Conservation (phyloP, 2,888 invertebrate genomes). For the Pachycephus smyrnensis region DNA sequence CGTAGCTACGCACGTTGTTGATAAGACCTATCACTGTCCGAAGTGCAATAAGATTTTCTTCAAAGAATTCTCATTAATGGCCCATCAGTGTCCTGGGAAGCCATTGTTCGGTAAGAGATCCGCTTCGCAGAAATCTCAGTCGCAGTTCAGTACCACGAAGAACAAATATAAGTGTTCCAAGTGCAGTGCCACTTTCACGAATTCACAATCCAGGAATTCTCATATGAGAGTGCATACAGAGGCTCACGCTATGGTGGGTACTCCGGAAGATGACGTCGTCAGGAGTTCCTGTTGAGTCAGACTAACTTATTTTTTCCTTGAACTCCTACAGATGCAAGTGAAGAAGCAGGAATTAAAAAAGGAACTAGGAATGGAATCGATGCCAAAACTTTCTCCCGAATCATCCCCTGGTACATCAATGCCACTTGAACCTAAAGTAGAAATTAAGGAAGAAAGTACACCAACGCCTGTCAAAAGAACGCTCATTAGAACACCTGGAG, state of each 20-base stretch:
- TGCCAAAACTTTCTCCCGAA: slow-evolving; percentile 48
- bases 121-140: slow-evolving; percentile 30
- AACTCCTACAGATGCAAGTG: slow-evolving; percentile 25
- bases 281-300: background rate
- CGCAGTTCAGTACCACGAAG: slow-evolving; percentile 33
- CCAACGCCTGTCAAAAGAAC: slow-evolving; percentile 54
- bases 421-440: slow-evolving; percentile 46
- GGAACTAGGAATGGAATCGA: slow-evolving; percentile 39
- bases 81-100: slow-evolving; percentile 49
- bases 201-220: slow-evolving; percentile 49
- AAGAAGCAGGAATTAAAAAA: slow-evolving; percentile 31
- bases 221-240: slow-evolving; percentile 49
- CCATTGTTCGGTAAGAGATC: slow-evolving; percentile 36
- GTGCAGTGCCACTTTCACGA: slow-evolving; percentile 47
- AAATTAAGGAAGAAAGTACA: slow-evolving; percentile 43
- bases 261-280: background rate
- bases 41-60: slow-evolving; percentile 61
- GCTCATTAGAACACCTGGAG: slow-evolving; percentile 50
- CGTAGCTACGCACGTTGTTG: slow-evolving; percentile 48
- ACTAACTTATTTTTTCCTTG: background rate
- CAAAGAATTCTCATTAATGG: slow-evolving; percentile 54
- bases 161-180: slow-evolving; percentile 47
- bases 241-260: slow-evolving; percentile 32
- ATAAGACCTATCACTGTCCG: slow-evolving; percentile 56
- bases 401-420: slow-evolving; percentile 39